Base-by-base conservation (phyloP, 2,888 invertebrate genomes). In the Meganola albula region DNA sequence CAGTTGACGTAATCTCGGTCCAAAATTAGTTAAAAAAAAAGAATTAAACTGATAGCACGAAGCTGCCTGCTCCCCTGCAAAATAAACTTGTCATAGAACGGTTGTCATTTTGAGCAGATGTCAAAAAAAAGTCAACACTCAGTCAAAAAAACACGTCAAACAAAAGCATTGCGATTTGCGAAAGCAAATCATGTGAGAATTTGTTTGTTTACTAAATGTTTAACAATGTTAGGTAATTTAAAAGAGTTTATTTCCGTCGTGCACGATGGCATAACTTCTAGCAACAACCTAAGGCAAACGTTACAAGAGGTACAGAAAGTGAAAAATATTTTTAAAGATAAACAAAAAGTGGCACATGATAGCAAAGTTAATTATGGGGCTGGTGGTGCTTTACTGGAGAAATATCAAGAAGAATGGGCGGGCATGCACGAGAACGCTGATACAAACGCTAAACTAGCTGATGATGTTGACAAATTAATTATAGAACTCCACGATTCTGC, bases 341-440 rank as follows among this genome's bases (percentile, higher is more conserved):
- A 73, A 48, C 76, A 74, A 26, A 74, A 70, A 54, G 54, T 64
- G 20, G 45, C 49, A 1, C 63, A 48, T 26, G 79, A 78, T 55
- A 73, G 65, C 35, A 76, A 72, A 63, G 79, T 83, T 1, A 80
- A 82, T 46, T 84, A 74, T 29, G 88, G 90, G 57, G 92, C 91
- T 48, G 93, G 93, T 3, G 90, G 90, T 16, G 90, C 89, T 42
- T 74, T 93, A 40, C 69, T 93, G 27, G 88, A 89, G 42, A 90
- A 91, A 67, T 93, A 91, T 68, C 92, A 93, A 65, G 78, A 89
- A 26, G 84, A 91, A 41, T 94, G 93, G 93, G 89, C 87, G 10
- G 89, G 90, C 50, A 63, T 93, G 25, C 93, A 93, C 48, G 85
- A 88, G 43, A 83, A 89, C 37, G 90, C 92, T 1, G 92, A 93